These are phyloP conservation scores for Trichoplax adhaerens DNA, from an alignment of 37 sponge, comb jelly and placozoan species.

Conservation along the genomic window DNA sequence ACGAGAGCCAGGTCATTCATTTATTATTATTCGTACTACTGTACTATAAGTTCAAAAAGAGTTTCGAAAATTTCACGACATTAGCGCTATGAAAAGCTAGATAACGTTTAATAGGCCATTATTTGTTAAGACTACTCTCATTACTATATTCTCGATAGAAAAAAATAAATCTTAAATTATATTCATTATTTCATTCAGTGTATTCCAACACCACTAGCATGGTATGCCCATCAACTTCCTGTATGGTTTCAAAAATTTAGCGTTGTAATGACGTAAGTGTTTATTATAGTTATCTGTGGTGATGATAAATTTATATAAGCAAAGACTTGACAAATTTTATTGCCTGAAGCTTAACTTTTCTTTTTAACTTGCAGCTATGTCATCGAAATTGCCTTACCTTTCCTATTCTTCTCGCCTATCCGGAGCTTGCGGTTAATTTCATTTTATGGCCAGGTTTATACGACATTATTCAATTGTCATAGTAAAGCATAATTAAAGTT, in stretches of 20 bases:
- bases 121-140: too few relatives aligned
- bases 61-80: too few relatives aligned
- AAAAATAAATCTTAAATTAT: too few relatives aligned
- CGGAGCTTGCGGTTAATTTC: constrained; percentile 37
- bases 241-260: constrained; percentile 36
- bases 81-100: too few relatives aligned
- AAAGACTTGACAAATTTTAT: background rate
- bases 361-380: constrained; percentile 24
- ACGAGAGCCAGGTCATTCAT: constrained; percentile 45
- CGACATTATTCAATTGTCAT: background rate
- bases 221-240: constrained; percentile 86
- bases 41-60: too few relatives aligned
- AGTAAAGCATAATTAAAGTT: too few relatives aligned
- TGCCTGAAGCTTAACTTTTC: background rate
- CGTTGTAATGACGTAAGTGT: background rate
- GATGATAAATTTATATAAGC: background rate
- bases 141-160: too few relatives aligned
- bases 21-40: too few relatives aligned
- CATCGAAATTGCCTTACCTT: constrained; percentile 64
- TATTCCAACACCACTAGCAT: constrained; percentile 79
- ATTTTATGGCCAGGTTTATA: constrained; percentile 40
- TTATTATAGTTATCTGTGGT: constrained; percentile 63
- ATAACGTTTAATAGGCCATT: too few relatives aligned
- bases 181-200: constrained; percentile 24
- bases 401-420: constrained; percentile 73